Evolutionary conservation across 2,888 invertebrate genomes (phyloP).

Genomic region (Eurytoma californica): DNA sequence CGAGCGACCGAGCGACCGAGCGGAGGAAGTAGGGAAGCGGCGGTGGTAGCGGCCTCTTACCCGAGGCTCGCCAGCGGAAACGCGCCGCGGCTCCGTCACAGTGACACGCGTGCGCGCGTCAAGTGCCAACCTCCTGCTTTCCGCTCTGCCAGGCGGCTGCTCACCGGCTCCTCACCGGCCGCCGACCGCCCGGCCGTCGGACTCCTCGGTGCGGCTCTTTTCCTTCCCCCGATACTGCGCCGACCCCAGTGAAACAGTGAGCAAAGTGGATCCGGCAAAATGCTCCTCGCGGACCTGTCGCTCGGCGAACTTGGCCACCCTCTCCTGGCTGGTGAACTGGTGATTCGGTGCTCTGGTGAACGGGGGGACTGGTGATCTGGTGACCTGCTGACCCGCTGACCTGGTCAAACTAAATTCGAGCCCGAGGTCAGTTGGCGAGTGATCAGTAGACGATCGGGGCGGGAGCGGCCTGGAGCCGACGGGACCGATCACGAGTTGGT

Average conservation of each 20-base stretch:
- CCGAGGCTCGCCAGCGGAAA: conserved; percentile 71
- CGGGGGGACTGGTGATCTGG: background rate
- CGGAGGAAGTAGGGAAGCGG: conserved; percentile 60
- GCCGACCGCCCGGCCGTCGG: too few relatives aligned
- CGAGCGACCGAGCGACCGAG: conserved; percentile 40
- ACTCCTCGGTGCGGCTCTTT: too few relatives aligned
- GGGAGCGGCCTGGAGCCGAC: background rate
- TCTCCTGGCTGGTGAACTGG: background rate
- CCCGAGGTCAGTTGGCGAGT: too few relatives aligned
- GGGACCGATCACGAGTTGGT: background rate
- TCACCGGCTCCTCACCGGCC: conserved; percentile 4
- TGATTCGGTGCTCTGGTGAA: background rate
- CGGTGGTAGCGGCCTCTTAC: conserved; percentile 41
- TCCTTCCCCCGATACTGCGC: background rate
- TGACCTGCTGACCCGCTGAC: background rate
- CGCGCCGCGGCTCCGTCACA: conserved; percentile 72
- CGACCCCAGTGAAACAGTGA: too few relatives aligned
- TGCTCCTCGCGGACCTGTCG: too few relatives aligned
- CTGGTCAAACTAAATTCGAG: too few relatives aligned
- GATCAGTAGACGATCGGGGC: too few relatives aligned
- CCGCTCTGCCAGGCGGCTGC: conserved; percentile 73
- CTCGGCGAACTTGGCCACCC: background rate
- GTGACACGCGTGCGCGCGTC: conserved; percentile 75
- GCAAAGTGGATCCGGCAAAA: too few relatives aligned
- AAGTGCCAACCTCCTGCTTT: too few relatives aligned